Base-by-base conservation (phyloP, 53 echinoderm and acorn worm genomes). In the Pentamera pediparva region DNA sequence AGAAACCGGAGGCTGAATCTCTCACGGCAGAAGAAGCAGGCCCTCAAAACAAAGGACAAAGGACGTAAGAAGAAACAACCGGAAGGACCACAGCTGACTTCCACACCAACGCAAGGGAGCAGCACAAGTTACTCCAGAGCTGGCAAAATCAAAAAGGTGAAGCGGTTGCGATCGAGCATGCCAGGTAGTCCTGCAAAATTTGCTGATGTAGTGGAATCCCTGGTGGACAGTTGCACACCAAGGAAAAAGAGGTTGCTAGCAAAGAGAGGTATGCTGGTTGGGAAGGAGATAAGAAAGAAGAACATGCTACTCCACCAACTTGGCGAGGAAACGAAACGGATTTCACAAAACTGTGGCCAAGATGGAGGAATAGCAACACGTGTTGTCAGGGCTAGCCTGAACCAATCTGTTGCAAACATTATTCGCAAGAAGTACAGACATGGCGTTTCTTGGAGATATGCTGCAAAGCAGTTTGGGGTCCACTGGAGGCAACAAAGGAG, bases 31-130 rank as follows among this genome's bases (percentile, higher is more conserved):
- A 56, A 56, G 19, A 56, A 21, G 26, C 56, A 56, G 19, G 56
- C 56, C 31, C 4, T 56, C 7, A 56, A 56, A 21, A 5, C 21
- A 4, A 56, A 20, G 31, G 56, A 56, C 25, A 41, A n/a, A n/a
- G n/a, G n/a, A 41, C 22, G 56, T 4, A 20, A 56, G 31, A 27
- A 31, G 3, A 56, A 56, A 56, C 22, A 3, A 56, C 56, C 22
- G 31, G 54, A 12, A 53, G 54, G 54, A 12, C 79, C 4, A 81
- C 87, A 13, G 84, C 87, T 39, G 65, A 84, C 5, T 32, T 4
- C 63, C 6, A 63, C 37, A 63, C 37, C 63, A 63, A 63, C 18
- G 19, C 2, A 63, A 35, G 2, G n/a, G 10, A 31, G 29, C 8
- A 63, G 63, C 36, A 37, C 6, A 37, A 20, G 63, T 21, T 15